A percentile compares a stretch with the other conserved stretches of the same genome.
These are phyloP conservation scores for Nycteola revayana DNA, from an alignment of 2,888 invertebrate genomes.

Conservation along the genomic window DNA sequence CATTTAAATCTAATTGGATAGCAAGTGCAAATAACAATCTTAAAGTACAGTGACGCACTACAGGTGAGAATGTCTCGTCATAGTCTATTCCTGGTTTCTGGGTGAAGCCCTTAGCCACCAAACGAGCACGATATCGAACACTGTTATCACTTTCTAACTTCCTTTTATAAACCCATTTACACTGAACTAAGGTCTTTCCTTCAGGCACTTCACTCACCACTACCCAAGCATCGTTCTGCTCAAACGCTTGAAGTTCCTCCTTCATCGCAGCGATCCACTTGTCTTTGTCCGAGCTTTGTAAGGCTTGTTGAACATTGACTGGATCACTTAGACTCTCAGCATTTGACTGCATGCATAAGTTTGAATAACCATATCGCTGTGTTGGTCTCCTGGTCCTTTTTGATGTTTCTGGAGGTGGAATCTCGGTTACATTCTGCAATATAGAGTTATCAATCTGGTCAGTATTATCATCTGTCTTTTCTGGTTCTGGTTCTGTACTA, in stretches of 20 bases:
- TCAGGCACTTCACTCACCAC: conserved; percentile 1
- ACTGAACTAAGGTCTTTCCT: conserved; percentile 2
- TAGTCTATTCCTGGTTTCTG: conserved; percentile 4
- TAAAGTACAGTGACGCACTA: conserved; percentile 2
- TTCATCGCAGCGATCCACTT: conserved; percentile 4
- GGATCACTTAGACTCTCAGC: not conserved
- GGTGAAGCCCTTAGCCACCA: no score
- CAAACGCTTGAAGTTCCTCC: conserved; percentile 3
- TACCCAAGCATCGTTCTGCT: conserved; percentile 1
- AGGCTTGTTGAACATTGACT: conserved; percentile 3
- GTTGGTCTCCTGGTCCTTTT: not conserved
- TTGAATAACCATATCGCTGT: conserved; percentile 3
- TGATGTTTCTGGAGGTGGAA: not conserved
- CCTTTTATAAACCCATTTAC: conserved; percentile 7
- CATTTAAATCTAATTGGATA: conserved; percentile 3
- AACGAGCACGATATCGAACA: conserved; percentile 10
- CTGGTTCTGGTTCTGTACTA: no score
- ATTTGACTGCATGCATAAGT: conserved; percentile 1
- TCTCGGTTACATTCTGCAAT: not conserved
- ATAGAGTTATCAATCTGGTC: not conserved
- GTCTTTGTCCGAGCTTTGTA: not conserved
- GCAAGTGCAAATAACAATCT: no score
- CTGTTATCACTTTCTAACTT: conserved; percentile 7
- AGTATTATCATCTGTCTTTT: not conserved
- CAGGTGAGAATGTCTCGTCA: conserved; percentile 4